phyloP scores from a whole-genome alignment of 2,113 vertebrate genomes.

The Menura novaehollandiae region DNA sequence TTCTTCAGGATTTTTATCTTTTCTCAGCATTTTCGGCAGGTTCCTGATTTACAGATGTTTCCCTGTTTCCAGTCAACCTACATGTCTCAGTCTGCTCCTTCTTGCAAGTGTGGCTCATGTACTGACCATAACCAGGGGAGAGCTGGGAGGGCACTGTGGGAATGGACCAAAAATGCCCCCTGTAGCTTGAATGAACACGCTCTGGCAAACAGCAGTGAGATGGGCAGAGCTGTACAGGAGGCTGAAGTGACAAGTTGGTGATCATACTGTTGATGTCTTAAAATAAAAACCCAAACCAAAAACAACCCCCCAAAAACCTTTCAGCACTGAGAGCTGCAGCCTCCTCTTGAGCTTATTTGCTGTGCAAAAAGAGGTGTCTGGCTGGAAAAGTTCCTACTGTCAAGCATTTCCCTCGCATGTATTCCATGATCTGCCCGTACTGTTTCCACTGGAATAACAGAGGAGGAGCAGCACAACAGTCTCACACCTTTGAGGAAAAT shows the following conservation, averaged over 20 bases:
- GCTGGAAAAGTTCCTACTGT: background rate
- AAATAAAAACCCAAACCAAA: background rate
- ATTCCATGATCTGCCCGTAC: background rate
- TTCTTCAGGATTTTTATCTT: background rate
- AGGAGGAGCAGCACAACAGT: background rate
- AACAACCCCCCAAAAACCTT: background rate
- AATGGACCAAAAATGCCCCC: background rate
- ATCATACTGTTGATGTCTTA: background rate
- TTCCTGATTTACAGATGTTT: background rate
- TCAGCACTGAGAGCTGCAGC: background rate
- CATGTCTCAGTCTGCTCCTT: background rate
- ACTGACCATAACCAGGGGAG: background rate
- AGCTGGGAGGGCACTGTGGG: background rate
- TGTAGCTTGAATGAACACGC: background rate
- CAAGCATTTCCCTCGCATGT: background rate
- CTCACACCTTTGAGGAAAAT: background rate
- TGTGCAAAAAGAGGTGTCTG: background rate
- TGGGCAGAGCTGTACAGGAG: background rate
- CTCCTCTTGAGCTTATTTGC: background rate
- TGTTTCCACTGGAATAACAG: background rate
- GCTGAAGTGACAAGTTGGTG: background rate
- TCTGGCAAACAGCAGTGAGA: background rate
- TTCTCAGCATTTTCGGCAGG: background rate
- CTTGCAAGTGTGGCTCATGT: rapidly evolving
- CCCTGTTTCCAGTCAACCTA: background rate